Percentiles rank a stretch among this genome's conserved stretches.
These are phyloP conservation scores for Leptopilina clavipes DNA, from an alignment of 1,140 invertebrate genomes.

Conservation along the genomic window DNA sequence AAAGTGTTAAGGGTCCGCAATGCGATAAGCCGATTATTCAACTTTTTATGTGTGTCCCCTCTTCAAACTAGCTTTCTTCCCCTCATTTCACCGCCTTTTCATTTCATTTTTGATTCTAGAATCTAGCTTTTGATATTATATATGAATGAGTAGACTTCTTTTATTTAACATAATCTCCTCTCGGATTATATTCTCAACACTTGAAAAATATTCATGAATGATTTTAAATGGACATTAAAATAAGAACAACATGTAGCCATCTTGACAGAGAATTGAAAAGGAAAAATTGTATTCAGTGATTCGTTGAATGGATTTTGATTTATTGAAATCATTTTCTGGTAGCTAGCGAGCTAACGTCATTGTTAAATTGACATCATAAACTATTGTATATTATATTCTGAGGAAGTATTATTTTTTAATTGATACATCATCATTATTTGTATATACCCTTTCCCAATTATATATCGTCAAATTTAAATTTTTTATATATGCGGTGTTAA, in stretches of 20 bases:
- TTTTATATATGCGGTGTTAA: background rate
- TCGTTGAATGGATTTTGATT: too few species aligned
- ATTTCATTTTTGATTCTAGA: background rate
- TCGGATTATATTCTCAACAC: constrained; percentile 6
- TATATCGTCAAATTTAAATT: too few species aligned
- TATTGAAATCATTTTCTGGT: too few species aligned
- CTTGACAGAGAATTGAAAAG: too few species aligned
- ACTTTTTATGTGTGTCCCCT: constrained; percentile 45
- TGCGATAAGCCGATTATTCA: constrained; percentile 58
- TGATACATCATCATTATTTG: too few species aligned
- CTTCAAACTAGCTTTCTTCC: constrained; percentile 49
- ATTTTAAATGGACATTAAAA: background rate
- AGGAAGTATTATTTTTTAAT: too few species aligned
- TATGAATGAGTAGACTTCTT: background rate
- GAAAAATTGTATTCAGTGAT: too few species aligned
- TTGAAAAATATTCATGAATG: constrained; percentile 13
- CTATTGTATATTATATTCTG: too few species aligned
- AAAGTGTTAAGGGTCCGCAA: constrained; percentile 44
- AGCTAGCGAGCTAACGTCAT: too few species aligned
- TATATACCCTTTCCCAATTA: too few species aligned
- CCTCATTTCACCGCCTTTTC: constrained; percentile 43
- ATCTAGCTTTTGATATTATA: background rate
- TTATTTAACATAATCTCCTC: constrained; percentile 2
- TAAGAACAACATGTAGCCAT: background rate
- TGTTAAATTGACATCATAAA: too few species aligned